Conservation (phyloP, 23 tunicate genomes). For the Halocynthia roretzi region DNA sequence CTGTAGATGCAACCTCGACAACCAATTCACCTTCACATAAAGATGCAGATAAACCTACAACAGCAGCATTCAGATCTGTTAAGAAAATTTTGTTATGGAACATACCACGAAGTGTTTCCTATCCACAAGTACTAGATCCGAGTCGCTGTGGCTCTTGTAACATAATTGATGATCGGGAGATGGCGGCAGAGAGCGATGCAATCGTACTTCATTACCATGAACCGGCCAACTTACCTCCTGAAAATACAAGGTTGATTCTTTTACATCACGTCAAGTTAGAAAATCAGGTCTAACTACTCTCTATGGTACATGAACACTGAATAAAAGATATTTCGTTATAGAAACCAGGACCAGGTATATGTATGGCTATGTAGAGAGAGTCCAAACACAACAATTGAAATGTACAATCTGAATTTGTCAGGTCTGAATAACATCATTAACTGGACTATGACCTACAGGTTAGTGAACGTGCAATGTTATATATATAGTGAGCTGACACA, state of each 20-base stretch:
- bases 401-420: constrained; percentile 13
- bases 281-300: neutral
- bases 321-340: neutral
- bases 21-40: too few species aligned
- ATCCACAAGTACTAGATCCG: constrained; percentile 12
- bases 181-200: constrained; percentile 14
- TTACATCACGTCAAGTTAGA: neutral
- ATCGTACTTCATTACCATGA: constrained; percentile 24
- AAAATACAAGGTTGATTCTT: neutral
- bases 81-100: constrained; percentile 29
- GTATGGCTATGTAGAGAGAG: constrained; percentile 49
- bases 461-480: too few species aligned
- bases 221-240: constrained; percentile 21
- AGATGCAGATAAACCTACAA: too few species aligned
- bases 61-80: neutral
- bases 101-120: constrained; percentile 19
- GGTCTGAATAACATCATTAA: constrained; percentile 25
- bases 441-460: constrained; percentile 50
- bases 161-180: constrained; percentile 6
- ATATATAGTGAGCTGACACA: too few species aligned
- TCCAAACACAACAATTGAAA: constrained; percentile 17
- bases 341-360: constrained; percentile 26
- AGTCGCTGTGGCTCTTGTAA: constrained; percentile 30
- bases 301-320: too few species aligned
- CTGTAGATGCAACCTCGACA: too few species aligned